Evolutionary conservation across 1,140 invertebrate species (phyloP).

Genomic region (Cydia fagiglandana): DNA sequence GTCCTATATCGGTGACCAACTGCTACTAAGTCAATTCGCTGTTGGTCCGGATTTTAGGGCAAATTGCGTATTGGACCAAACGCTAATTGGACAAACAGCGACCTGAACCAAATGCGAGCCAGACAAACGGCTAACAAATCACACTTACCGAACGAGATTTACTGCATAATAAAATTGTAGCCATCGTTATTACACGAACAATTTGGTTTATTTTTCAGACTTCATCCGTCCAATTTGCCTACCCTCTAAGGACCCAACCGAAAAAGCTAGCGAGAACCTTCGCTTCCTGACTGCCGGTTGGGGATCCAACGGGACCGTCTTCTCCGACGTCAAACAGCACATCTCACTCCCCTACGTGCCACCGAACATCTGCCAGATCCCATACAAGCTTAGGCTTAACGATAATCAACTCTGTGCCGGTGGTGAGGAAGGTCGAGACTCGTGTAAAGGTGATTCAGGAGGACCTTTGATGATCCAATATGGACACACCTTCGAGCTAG

Average conservation of each 20-base stretch:
- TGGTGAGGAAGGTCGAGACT: constrained; percentile 68
- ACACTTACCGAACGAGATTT: too few relatives aligned
- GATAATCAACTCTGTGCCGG: constrained; percentile 77
- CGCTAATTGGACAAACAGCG: too few relatives aligned
- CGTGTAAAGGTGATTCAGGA: constrained; percentile 82
- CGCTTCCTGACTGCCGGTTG: constrained; percentile 46
- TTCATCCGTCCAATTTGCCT: constrained; percentile 58
- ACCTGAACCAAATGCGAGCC: too few relatives aligned
- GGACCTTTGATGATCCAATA: constrained; percentile 79
- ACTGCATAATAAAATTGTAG: too few relatives aligned
- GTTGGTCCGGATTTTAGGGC: too few relatives aligned
- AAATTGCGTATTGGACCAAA: too few relatives aligned
- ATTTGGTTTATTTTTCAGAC: constrained; percentile 43
- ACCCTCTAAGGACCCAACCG: constrained; percentile 41
- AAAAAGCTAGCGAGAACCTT: constrained; percentile 25
- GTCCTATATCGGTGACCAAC: too few relatives aligned
- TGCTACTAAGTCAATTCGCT: too few relatives aligned
- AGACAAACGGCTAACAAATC: too few relatives aligned
- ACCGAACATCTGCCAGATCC: constrained; percentile 16
- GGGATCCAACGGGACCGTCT: constrained; percentile 40
- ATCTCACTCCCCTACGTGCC: constrained; percentile 16
- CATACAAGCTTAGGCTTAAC: not conserved
- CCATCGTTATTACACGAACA: not conserved
- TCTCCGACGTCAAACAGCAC: constrained; percentile 16
- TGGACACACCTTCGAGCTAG: constrained; percentile 38